Evolutionary conservation across 2,113 vertebrate genomes (phyloP).

Genomic region (Tichodroma muraria): DNA sequence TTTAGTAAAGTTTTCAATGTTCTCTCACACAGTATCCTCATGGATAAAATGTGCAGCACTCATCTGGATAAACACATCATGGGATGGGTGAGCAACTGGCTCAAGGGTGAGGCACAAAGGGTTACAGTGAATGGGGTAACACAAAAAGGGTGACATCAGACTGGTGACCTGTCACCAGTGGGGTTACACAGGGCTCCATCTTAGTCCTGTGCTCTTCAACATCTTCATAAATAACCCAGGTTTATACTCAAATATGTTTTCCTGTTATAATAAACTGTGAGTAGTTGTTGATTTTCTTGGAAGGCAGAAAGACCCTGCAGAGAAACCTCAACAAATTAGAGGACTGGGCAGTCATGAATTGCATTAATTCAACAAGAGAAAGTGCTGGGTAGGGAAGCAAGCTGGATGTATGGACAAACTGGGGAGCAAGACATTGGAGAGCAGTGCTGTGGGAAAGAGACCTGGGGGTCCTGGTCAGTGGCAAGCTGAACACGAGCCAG

Average conservation of each 20-base stretch:
- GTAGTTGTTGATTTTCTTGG: neutral
- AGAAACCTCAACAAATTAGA: neutral
- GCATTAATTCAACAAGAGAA: neutral
- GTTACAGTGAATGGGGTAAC: neutral
- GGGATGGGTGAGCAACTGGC: neutral
- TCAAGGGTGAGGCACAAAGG: fast-evolving
- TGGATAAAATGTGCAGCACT: neutral
- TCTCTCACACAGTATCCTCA: neutral
- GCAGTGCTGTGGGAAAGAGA: neutral
- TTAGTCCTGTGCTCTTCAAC: neutral
- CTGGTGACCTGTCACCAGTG: neutral
- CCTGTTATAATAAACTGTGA: neutral
- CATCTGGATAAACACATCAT: neutral
- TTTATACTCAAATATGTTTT: neutral
- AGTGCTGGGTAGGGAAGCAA: neutral
- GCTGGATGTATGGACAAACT: too few species aligned
- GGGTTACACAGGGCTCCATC: neutral
- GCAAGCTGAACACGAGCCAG: neutral
- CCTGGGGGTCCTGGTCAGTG: fast-evolving
- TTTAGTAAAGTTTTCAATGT: neutral
- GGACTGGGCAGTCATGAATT: too few species aligned
- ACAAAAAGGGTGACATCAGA: neutral
- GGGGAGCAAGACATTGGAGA: fast-evolving
- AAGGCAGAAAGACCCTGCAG: neutral
- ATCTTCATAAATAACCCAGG: neutral